Evolutionary conservation across 2,113 vertebrate species (phyloP).

Genomic region (Erinaceus europaeus): DNA sequence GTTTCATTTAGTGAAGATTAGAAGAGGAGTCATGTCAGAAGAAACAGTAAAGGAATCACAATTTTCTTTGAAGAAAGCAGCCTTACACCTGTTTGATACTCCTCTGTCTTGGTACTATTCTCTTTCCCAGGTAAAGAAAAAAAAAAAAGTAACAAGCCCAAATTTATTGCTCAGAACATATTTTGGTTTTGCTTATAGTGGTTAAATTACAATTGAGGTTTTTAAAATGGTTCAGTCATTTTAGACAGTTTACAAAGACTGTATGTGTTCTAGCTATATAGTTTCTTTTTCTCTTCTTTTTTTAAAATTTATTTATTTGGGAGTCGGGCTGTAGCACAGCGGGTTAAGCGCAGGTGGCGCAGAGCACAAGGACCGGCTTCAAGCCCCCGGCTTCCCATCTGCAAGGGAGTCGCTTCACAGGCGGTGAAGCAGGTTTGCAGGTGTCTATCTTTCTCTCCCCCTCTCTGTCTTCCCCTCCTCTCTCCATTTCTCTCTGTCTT

Average conservation of each 20-base stretch:
- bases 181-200: background rate
- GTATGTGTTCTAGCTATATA: no score
- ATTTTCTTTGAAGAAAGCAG: conserved; percentile 86
- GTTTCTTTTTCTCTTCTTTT: no score
- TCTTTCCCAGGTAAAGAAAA: conserved; percentile 87
- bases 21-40: conserved; percentile 89
- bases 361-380: no score
- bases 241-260: conserved; percentile 26
- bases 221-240: background rate
- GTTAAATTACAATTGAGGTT: background rate
- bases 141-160: background rate
- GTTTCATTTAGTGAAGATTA: conserved; percentile 75
- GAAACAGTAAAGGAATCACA: conserved; percentile 81
- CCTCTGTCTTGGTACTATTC: conserved; percentile 89
- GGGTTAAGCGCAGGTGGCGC: no score
- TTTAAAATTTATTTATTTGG: no score
- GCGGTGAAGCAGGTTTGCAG: no score
- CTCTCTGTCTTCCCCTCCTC: no score
- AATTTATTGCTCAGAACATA: background rate
- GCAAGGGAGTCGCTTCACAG: no score
- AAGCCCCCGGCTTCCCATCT: no score
- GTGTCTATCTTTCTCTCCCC: no score
- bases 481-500: no score
- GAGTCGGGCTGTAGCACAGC: no score
- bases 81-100: conserved; percentile 86